Evolutionary conservation across 1,140 invertebrate species (phyloP), one percentile per base, ranked within the genome.

Genomic region (Drosophila funebris): DNA sequence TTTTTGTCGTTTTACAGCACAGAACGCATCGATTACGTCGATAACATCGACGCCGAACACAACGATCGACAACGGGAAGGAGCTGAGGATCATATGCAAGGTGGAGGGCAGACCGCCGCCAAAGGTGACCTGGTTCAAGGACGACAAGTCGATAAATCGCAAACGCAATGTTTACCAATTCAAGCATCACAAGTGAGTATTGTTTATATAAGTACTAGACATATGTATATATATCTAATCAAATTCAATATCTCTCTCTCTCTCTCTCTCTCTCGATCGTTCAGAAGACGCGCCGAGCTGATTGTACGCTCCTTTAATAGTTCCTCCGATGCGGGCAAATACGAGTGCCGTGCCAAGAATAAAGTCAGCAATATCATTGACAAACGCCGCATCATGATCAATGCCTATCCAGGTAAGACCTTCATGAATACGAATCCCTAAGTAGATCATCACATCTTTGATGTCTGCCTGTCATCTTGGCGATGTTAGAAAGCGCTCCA

Each of bases 261-360:
- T 24, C 9, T 1, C 18, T 20, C 3, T 56, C 8, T 36, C 13
- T 33, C 5, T 24, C 3, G 2, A 24, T 5, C 8, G 78, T 93
- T 93, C 14, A 22, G 96, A 92, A 94, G 95, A 93, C 94, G 95
- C 93, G 96, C 95, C 92, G 94, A 95, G 92, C 93, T 96, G 92
- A 94, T 95, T 79, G 96, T 96, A 92, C 94, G 93, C 71, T 94
- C 94, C 76, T 95, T 95, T 73, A 93, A 93, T 80, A 93, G 93
- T 68, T 73, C 95, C 91, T 68, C 95, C 90, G 95, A 96, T 93
- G 94, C 94, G 60, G 96, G 95, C 77, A 93, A 92, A 84, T 96
- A 96, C 92, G 95, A 96, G 92, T 96, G 96, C 92, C 93, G 95
- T 79, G 95, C 95, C 56, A 92, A 92, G 85, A 92, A 92, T 66